phyloP scores from a whole-genome alignment of 2,797 vertebrate genomes.

The Hoplostethus atlanticus region DNA sequence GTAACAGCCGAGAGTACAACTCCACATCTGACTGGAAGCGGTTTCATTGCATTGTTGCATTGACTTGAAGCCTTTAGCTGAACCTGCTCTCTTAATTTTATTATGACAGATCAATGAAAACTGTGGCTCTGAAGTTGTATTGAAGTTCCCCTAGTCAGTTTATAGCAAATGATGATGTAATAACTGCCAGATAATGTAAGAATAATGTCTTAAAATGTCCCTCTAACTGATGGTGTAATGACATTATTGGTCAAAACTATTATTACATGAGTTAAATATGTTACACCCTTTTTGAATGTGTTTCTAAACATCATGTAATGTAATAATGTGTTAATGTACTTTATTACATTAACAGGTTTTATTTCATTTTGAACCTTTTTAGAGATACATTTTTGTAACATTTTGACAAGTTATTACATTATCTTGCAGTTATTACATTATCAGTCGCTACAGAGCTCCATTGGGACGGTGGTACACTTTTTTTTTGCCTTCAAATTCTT shows the following conservation, averaged over 20 bases:
- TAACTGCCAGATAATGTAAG: conserved; percentile 43
- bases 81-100: conserved; percentile 38
- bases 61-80: conserved; percentile 26
- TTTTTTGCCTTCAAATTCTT: conserved; percentile 29
- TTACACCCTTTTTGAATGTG: too few species aligned
- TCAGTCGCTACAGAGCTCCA: not conserved
- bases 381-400: conserved; percentile 19
- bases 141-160: conserved; percentile 39
- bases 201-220: conserved; percentile 39
- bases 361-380: not conserved
- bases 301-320: too few species aligned
- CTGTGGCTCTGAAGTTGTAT: conserved; percentile 16
- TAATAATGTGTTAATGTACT: too few species aligned
- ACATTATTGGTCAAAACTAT: conserved; percentile 17
- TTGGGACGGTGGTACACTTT: not conserved
- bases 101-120: conserved; percentile 37
- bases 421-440: not conserved
- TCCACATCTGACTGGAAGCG: not conserved
- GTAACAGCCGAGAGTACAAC: conserved; percentile 66
- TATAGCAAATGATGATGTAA: conserved; percentile 26
- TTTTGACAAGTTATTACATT: conserved; percentile 32
- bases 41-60: conserved; percentile 26
- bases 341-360: too few species aligned
- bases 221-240: not conserved
- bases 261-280: too few species aligned